Evolutionary conservation across 2,888 invertebrate species (phyloP).

Genomic region (Ommatoiulus sabulosus): DNA sequence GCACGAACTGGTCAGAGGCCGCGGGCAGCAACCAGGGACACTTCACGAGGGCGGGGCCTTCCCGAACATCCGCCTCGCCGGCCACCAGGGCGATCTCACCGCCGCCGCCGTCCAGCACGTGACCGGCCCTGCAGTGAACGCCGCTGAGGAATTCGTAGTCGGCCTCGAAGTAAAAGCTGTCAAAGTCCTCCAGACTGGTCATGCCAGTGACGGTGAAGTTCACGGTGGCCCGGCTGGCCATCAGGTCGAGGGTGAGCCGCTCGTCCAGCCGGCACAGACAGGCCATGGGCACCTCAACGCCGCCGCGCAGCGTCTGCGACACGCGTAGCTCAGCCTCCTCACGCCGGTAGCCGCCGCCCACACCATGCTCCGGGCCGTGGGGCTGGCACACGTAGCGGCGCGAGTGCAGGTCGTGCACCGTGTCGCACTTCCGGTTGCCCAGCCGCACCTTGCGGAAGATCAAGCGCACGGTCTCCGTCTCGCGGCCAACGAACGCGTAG

Average conservation of each 20-base stretch:
- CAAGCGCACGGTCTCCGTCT: constrained; percentile 78
- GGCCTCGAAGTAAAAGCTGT: constrained; percentile 83
- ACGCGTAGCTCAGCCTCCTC: constrained; percentile 60
- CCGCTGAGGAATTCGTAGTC: constrained; percentile 82
- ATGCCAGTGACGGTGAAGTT: constrained; percentile 81
- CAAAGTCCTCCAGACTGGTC: constrained; percentile 84
- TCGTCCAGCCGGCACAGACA: constrained; percentile 69
- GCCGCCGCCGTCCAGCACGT: constrained; percentile 77
- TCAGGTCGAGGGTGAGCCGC: constrained; percentile 76
- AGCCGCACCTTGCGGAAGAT: constrained; percentile 72
- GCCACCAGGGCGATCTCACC: constrained; percentile 79
- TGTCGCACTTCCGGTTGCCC: constrained; percentile 77
- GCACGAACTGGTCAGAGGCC: constrained; percentile 62
- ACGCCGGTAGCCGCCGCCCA: no score
- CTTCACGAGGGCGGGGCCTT: constrained; percentile 67
- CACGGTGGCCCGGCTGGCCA: constrained; percentile 78
- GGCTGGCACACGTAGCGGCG: constrained; percentile 76
- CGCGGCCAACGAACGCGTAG: constrained; percentile 79
- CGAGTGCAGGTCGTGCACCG: constrained; percentile 78
- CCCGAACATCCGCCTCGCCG: constrained; percentile 81
- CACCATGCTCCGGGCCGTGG: background rate
- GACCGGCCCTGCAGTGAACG: constrained; percentile 77
- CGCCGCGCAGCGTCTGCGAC: constrained; percentile 67
- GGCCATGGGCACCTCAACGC: constrained; percentile 76
- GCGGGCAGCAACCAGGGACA: constrained; percentile 63